Evolutionary conservation across 2,797 vertebrate genomes (phyloP).

Genomic region (Poecilia gillii): DNA sequence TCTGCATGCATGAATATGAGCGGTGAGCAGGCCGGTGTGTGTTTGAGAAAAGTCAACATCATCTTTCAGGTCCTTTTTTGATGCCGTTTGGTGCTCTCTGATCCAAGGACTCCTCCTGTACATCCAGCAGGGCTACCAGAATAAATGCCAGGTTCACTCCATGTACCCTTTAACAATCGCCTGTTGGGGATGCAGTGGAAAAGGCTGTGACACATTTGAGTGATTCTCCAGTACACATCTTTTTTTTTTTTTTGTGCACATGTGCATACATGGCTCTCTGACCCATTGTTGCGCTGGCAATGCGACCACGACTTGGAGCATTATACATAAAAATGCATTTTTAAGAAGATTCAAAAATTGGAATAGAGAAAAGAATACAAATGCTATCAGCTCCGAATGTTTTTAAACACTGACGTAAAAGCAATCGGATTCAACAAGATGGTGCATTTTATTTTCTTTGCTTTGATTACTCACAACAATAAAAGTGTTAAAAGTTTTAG

Average conservation of each 20-base stretch:
- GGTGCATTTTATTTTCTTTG: background rate
- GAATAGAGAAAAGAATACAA: background rate
- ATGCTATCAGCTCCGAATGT: background rate
- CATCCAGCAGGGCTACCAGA: conserved; percentile 40
- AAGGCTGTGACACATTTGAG: conserved; percentile 33
- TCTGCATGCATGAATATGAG: conserved; percentile 16
- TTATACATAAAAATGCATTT: background rate
- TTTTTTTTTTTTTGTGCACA: conserved; percentile 18
- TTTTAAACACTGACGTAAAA: background rate
- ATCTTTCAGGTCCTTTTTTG: conserved; percentile 64
- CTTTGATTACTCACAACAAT: background rate
- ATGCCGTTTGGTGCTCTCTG: conserved; percentile 42
- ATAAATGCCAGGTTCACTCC: conserved; percentile 64
- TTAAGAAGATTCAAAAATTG: background rate
- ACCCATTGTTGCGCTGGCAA: background rate
- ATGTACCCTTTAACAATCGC: conserved; percentile 59
- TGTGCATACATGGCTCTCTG: background rate
- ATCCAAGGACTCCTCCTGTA: conserved; percentile 55
- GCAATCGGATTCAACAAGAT: background rate
- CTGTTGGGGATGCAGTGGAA: conserved; percentile 16
- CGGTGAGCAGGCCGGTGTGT: background rate
- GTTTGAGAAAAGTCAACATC: conserved; percentile 64
- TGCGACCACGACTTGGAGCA: background rate
- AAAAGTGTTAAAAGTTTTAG: background rate
- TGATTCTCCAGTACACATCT: conserved; percentile 20